These are phyloP conservation scores for crab-eating macaque (Macaca fascicularis) DNA, from an alignment of 2,113 vertebrate genomes.

Conservation along the genomic window DNA sequence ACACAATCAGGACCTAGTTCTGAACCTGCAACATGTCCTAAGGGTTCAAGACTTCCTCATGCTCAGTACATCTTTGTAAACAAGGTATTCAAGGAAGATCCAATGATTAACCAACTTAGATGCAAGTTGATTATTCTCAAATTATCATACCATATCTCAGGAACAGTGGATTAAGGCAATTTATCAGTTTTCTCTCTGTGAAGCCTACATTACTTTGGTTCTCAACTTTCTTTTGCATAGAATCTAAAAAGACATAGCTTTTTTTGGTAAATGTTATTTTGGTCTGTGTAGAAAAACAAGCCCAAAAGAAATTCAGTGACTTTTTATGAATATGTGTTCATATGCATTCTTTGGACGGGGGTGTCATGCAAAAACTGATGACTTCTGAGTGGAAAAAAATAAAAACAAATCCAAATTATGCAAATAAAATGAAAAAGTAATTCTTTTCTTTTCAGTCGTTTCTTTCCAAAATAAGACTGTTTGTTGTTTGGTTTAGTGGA, in stretches of 20 bases:
- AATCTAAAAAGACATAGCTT: not conserved
- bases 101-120: not conserved
- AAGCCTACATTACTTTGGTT: not conserved
- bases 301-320: not conserved
- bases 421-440: not conserved
- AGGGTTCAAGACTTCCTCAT: not conserved
- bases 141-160: not conserved
- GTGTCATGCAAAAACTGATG: not conserved
- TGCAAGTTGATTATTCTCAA: not conserved
- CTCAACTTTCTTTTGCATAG: not conserved
- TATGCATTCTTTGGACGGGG: not conserved
- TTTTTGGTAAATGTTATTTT: not conserved
- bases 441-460: not conserved
- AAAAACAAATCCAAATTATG: not conserved
- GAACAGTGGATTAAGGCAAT: not conserved
- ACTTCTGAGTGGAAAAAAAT: not conserved
- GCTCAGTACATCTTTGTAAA: not conserved
- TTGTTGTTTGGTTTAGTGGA: not conserved
- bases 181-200: not conserved
- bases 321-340: not conserved
- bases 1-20: not conserved
- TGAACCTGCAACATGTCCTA: not conserved
- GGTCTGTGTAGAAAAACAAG: not conserved
- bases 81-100: not conserved
- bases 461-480: constrained; percentile 17